Conservation (phyloP, 2,797 vertebrate genomes). For the Clarias pachynema region DNA sequence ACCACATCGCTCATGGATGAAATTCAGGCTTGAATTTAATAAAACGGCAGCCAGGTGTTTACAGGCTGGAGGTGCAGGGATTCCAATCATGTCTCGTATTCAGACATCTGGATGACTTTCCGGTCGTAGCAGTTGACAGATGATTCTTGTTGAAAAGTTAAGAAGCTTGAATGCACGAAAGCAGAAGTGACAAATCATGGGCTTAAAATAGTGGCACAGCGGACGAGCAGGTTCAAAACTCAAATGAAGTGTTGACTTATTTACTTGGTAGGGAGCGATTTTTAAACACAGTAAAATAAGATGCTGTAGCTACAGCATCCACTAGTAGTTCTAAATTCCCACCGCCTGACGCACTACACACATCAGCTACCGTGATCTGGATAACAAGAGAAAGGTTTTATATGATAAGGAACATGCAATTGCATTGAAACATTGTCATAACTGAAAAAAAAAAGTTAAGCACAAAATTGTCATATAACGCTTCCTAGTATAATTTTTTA, state of each 20-base stretch:
- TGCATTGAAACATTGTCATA: neutral
- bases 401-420: neutral
- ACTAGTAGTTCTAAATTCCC: neutral
- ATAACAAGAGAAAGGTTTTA: neutral
- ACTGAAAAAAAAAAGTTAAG: neutral
- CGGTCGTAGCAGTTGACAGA: neutral
- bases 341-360: neutral
- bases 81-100: neutral
- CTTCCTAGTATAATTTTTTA: neutral
- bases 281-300: neutral
- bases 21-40: neutral
- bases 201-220: neutral
- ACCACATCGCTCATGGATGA: neutral
- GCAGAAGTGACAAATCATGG: neutral
- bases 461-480: neutral
- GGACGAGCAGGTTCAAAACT: neutral
- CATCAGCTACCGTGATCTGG: neutral
- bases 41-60: slow-evolving; percentile 2
- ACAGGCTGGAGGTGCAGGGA: neutral
- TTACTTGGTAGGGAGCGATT: neutral
- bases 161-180: neutral
- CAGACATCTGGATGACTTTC: neutral
- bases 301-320: neutral
- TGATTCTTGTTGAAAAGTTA: neutral
- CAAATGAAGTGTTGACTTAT: neutral